Evolutionary conservation across 2,888 invertebrate species (phyloP).

Genomic region (Piscicola geometra): DNA sequence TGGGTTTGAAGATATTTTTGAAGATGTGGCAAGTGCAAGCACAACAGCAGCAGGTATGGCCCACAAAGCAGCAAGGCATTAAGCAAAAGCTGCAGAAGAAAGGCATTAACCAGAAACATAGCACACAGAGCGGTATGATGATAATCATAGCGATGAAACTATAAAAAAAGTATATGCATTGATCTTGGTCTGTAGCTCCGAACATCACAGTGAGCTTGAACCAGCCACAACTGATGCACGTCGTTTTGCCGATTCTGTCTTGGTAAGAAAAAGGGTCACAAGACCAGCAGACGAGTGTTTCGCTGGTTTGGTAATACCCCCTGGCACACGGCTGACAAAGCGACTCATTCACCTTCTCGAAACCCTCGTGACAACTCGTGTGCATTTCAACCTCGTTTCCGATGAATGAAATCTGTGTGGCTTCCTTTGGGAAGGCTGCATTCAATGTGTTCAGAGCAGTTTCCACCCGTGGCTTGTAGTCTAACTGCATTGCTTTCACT

Average conservation of each 20-base stretch:
- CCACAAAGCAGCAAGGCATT: neutral
- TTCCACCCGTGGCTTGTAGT: neutral
- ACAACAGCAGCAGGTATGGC: neutral
- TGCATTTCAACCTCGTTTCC: neutral
- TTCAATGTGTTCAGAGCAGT: neutral
- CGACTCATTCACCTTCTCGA: neutral
- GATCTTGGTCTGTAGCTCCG: neutral
- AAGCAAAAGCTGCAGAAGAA: neutral
- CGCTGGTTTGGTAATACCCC: slow-evolving; percentile 15
- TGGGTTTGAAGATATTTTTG: too few relatives aligned
- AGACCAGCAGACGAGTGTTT: neutral
- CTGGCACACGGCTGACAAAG: slow-evolving; percentile 27
- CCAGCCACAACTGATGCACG: slow-evolving; percentile 18
- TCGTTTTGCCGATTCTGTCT: slow-evolving; percentile 5
- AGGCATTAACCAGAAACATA: neutral
- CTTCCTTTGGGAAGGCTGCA: neutral
- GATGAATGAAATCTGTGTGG: neutral
- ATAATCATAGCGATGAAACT: neutral
- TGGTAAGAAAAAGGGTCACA: slow-evolving; percentile 23
- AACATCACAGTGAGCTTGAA: slow-evolving; percentile 11
- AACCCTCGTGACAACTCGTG: slow-evolving; percentile 27
- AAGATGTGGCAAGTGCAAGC: too few relatives aligned
- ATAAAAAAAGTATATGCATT: slow-evolving; percentile 1
- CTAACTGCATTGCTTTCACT: neutral
- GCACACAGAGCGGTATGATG: neutral